A percentile compares a stretch with the other conserved stretches of the same genome.
Evolutionary conservation across 2,113 vertebrate genomes (phyloP).

Genomic region (Sterna hirundo): DNA sequence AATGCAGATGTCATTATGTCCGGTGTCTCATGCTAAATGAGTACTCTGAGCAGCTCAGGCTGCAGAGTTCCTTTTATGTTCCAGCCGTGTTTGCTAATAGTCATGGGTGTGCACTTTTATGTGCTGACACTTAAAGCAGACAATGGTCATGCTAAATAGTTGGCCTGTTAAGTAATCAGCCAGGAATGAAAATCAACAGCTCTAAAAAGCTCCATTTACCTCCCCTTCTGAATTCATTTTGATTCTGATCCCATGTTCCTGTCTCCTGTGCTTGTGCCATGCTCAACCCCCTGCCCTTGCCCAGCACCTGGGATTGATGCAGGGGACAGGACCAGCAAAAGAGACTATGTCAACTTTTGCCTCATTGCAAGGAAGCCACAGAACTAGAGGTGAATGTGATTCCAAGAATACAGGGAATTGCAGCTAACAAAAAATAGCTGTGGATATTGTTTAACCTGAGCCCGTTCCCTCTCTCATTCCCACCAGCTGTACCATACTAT

Average conservation of each 20-base stretch:
- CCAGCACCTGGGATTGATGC: not conserved
- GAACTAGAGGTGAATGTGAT: not conserved
- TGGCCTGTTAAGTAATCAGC: slow-evolving; percentile 14
- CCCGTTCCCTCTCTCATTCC: not conserved
- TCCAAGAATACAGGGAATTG: not conserved
- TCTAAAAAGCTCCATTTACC: not conserved
- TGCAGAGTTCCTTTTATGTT: slow-evolving; percentile 26
- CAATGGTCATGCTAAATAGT: slow-evolving; percentile 29
- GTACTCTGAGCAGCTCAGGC: not conserved
- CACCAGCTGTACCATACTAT: not conserved
- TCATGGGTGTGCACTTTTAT: not conserved
- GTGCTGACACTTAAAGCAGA: slow-evolving; percentile 27
- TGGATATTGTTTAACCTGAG: not conserved
- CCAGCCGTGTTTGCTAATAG: slow-evolving; percentile 26
- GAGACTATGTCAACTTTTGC: not conserved
- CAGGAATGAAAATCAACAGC: not conserved
- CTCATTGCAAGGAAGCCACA: not conserved
- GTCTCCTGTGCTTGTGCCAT: not conserved
- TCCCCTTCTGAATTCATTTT: not conserved
- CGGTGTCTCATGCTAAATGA: slow-evolving; percentile 21
- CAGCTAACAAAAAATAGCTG: not conserved
- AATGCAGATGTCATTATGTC: slow-evolving; percentile 33
- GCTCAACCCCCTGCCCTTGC: not conserved
- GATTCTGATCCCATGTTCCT: not conserved
- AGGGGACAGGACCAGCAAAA: not conserved